Conservation (phyloP, 2,113 vertebrate species). For the Falcunculus frontatus region DNA sequence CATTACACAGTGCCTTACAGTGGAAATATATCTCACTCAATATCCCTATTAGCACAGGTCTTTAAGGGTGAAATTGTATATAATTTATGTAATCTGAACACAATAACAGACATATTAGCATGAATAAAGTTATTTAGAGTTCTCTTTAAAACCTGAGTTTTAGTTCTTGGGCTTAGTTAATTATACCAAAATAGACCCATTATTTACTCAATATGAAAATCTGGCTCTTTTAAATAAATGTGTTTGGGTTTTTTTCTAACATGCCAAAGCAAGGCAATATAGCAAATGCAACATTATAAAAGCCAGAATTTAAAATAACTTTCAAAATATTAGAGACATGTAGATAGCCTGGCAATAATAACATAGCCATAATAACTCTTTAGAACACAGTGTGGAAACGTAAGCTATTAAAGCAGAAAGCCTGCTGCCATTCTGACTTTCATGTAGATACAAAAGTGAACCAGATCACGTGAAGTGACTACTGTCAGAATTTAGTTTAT, state of each 20-base stretch:
- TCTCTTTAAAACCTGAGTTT: background rate
- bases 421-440: background rate
- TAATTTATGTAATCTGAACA: background rate
- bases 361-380: background rate
- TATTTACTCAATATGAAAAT: background rate
- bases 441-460: background rate
- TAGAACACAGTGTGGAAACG: background rate
- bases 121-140: background rate
- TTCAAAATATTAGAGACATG: background rate
- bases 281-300: background rate
- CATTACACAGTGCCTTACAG: background rate
- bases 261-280: background rate
- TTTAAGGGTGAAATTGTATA: background rate
- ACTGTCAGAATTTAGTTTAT: background rate
- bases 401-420: background rate
- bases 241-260: rapidly evolving
- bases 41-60: background rate
- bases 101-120: background rate
- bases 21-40: background rate
- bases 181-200: background rate
- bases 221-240: background rate
- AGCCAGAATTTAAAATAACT: background rate
- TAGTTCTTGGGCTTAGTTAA: background rate
- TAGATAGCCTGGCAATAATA: background rate
- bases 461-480: background rate